Conservation (phyloP, 2,797 vertebrate genomes). For the Bucorvus abyssinicus region DNA sequence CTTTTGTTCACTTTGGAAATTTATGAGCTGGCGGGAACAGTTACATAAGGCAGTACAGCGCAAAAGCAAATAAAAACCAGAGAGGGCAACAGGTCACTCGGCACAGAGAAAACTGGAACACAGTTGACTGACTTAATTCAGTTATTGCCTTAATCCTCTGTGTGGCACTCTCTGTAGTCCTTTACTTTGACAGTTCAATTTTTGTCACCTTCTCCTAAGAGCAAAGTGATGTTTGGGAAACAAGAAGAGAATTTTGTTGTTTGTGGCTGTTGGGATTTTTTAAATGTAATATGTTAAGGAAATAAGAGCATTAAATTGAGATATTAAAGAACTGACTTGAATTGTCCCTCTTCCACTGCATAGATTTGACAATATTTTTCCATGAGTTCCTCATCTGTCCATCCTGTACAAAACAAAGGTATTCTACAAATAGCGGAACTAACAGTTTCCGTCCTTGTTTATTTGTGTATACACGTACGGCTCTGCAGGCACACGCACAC, state of each 20-base stretch:
- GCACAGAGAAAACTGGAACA: not conserved
- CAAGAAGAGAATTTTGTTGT: not conserved
- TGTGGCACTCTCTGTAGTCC: not conserved
- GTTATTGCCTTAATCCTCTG: constrained; percentile 29
- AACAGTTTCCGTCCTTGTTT: not conserved
- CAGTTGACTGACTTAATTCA: constrained; percentile 8
- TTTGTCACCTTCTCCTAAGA: not conserved
- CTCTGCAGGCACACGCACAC: not conserved
- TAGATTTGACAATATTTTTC: not conserved
- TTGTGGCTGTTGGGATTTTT: not conserved
- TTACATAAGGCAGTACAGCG: constrained; percentile 58
- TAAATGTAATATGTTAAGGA: not conserved
- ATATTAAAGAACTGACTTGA: not conserved
- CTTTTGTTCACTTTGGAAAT: constrained; percentile 67
- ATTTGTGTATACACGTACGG: accelerated
- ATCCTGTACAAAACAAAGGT: not conserved
- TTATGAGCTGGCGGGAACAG: constrained; percentile 49
- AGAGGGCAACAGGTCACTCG: constrained; percentile 1
- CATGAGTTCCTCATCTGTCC: not conserved
- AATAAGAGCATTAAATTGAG: not conserved
- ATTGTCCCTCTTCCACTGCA: not conserved
- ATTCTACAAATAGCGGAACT: not conserved
- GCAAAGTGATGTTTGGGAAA: not conserved
- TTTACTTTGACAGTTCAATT: not conserved
- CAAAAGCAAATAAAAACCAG: constrained; percentile 51